Conservation (phyloP, 1,140 invertebrate genomes). For the Mycetomoellerius zeteki region DNA sequence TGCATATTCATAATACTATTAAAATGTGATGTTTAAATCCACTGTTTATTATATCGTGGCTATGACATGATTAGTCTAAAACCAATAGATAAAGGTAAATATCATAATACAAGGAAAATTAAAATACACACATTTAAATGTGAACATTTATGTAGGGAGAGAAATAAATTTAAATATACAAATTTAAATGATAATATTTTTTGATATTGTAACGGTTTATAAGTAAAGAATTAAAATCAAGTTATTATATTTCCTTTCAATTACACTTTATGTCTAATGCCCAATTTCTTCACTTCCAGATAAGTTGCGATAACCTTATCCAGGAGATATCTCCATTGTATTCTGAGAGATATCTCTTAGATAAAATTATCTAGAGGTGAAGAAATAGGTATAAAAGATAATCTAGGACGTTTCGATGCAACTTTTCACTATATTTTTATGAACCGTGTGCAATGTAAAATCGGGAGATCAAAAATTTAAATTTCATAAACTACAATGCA, state of each 20-base stretch:
- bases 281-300: too few relatives aligned
- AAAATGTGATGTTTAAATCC: slow-evolving; percentile 25
- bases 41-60: background rate
- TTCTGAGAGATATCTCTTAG: too few relatives aligned
- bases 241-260: background rate
- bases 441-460: background rate
- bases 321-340: too few relatives aligned
- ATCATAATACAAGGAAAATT: slow-evolving; percentile 9
- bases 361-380: too few relatives aligned
- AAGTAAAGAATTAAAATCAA: background rate
- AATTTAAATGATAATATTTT: background rate
- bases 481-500: slow-evolving; percentile 16
- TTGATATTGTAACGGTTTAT: background rate
- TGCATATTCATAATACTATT: slow-evolving; percentile 5
- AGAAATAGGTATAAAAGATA: background rate
- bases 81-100: background rate
- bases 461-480: slow-evolving; percentile 29
- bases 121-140: slow-evolving; percentile 17
- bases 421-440: background rate
- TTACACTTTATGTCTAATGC: background rate
- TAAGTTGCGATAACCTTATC: too few relatives aligned
- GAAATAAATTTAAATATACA: background rate
- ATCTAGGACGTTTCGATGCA: background rate
- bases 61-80: slow-evolving; percentile 22
- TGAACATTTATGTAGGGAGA: background rate